Conservation (phyloP, 30 jellyfish, hydroid and myxozoan species). For the Aurelia sp. region DNA sequence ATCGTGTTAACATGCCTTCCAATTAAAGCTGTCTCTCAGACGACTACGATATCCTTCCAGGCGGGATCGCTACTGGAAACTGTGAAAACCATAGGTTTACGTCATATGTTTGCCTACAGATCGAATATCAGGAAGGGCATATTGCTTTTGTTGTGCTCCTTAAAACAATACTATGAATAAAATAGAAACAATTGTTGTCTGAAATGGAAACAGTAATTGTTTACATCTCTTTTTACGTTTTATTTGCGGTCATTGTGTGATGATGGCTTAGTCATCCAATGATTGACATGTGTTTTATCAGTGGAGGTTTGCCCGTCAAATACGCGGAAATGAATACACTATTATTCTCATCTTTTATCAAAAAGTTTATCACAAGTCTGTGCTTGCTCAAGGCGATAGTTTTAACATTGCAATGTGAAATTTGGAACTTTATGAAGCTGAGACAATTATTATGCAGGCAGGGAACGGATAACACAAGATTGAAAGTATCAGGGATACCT, state of each 20-base stretch:
- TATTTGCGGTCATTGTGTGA: constrained; percentile 44
- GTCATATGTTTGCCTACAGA: no score
- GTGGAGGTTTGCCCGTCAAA: constrained; percentile 43
- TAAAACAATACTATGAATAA: not conserved
- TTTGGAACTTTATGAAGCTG: not conserved
- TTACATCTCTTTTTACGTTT: constrained; percentile 10
- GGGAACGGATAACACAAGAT: not conserved
- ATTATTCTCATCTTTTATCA: constrained; percentile 1
- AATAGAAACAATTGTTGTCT: constrained; percentile 30
- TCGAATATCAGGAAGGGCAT: no score
- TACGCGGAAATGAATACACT: constrained; percentile 49
- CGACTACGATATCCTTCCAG: no score
- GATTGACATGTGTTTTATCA: constrained; percentile 27
- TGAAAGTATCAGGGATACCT: not conserved
- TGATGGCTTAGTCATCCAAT: constrained; percentile 29
- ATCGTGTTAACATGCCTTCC: no score
- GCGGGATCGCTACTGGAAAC: no score
- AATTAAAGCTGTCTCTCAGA: no score
- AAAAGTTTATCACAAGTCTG: constrained; percentile 6
- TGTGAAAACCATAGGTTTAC: no score
- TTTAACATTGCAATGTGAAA: not conserved
- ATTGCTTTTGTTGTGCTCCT: not conserved
- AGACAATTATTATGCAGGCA: not conserved
- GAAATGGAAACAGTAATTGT: not conserved
- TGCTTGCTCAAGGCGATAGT: constrained; percentile 42